phyloP scores from a whole-genome alignment of 1,140 invertebrate species.

The Papilio dardanus region DNA sequence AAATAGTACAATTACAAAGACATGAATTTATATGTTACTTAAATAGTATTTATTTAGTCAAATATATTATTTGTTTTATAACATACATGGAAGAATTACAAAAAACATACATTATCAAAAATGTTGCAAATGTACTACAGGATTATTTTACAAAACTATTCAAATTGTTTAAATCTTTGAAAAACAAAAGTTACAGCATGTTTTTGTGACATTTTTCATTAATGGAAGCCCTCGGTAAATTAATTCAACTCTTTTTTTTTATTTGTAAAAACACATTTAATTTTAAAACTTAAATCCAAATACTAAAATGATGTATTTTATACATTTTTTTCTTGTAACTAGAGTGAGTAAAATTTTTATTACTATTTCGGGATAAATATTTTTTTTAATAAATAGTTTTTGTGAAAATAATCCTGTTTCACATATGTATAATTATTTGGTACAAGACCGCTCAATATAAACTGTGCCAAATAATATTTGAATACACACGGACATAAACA shows the following conservation, averaged over 20 bases:
- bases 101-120: background rate
- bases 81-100: too few species aligned
- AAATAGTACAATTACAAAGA: conserved; percentile 25
- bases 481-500: conserved; percentile 17
- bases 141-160: background rate
- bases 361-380: background rate
- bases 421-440: conserved; percentile 27
- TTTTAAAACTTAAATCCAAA: too few species aligned
- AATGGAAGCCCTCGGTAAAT: too few species aligned
- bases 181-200: too few species aligned
- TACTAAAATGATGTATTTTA: too few species aligned
- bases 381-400: background rate
- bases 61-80: background rate
- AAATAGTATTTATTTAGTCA: conserved; percentile 21
- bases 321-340: too few species aligned
- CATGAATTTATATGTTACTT: conserved; percentile 26
- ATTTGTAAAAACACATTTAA: too few species aligned
- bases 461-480: conserved; percentile 33
- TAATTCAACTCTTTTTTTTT: too few species aligned
- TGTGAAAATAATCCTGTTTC: background rate
- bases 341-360: too few species aligned
- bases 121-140: background rate
- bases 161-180: background rate
- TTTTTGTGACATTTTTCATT: too few species aligned
- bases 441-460: conserved; percentile 33